These are phyloP conservation scores for Lucifuga dentata DNA, from an alignment of 2,113 vertebrate species.

Conservation along the genomic window DNA sequence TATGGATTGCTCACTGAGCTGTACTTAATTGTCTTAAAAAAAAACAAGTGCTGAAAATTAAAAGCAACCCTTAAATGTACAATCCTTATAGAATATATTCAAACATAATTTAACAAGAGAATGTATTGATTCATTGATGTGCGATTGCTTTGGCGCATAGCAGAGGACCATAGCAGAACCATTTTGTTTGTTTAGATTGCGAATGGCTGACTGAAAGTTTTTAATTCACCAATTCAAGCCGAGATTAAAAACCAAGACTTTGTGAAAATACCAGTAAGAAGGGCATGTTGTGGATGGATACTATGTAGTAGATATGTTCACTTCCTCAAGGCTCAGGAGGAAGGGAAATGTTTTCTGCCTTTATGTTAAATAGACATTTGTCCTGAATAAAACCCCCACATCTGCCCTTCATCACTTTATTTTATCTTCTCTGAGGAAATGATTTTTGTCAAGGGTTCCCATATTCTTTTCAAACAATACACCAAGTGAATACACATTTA, in stretches of 20 bases:
- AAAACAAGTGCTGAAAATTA: conserved; percentile 6
- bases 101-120: not conserved
- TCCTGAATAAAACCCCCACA: conserved; percentile 32
- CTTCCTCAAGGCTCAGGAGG: conserved; percentile 57
- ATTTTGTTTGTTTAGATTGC: not conserved
- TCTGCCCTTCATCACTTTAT: conserved; percentile 53
- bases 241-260: conserved; percentile 8
- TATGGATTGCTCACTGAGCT: conserved; percentile 6
- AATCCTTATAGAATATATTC: not conserved
- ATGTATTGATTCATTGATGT: not conserved
- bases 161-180: no score
- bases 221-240: not conserved
- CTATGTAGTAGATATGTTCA: conserved; percentile 30
- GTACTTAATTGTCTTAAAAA: conserved; percentile 15
- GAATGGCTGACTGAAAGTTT: not conserved
- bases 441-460: conserved; percentile 4
- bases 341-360: conserved; percentile 47
- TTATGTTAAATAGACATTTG: conserved; percentile 56
- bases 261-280: conserved; percentile 11
- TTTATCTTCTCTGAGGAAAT: conserved; percentile 23
- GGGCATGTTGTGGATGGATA: conserved; percentile 28
- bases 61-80: not conserved
- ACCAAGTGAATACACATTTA: conserved; percentile 7
- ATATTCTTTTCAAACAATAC: not conserved
- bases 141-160: not conserved